Percentiles rank a stretch among this genome's conserved stretches.
phyloP scores from a whole-genome alignment of 2,113 vertebrate species.

The Cavia porcellus region DNA sequence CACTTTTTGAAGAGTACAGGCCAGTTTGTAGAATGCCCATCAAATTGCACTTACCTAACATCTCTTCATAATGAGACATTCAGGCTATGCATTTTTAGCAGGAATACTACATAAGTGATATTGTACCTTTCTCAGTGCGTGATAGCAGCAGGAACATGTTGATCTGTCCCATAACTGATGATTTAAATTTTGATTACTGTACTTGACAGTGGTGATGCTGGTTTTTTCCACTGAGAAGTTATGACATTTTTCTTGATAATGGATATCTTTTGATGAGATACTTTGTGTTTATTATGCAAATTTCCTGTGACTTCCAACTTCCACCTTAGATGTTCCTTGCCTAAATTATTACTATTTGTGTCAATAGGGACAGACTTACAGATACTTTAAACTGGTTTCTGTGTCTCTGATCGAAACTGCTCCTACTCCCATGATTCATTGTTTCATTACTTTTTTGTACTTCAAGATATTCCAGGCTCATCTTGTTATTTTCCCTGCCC shows the following conservation, averaged over 20 bases:
- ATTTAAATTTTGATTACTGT: constrained; percentile 40
- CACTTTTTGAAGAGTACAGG: constrained; percentile 33
- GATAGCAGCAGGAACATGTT: background rate
- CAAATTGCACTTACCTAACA: background rate
- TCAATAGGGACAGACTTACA: background rate
- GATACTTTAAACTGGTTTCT: constrained; percentile 28
- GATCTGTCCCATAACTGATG: background rate
- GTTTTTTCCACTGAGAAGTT: constrained; percentile 26
- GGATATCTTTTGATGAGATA: constrained; percentile 22
- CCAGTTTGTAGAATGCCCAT: background rate
- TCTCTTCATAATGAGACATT: background rate
- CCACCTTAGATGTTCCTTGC: background rate
- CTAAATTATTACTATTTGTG: constrained; percentile 17
- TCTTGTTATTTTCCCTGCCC: background rate
- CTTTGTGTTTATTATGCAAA: background rate
- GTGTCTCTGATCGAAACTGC: background rate
- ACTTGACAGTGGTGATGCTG: constrained; percentile 30
- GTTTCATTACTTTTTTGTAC: constrained; percentile 31
- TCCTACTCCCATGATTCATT: background rate
- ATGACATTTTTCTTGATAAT: background rate
- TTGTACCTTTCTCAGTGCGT: background rate
- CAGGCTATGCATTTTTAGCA: background rate
- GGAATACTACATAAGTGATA: background rate
- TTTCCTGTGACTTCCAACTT: background rate
- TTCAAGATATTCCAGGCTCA: background rate